Percentiles rank a stretch among this genome's conserved stretches.
Evolutionary conservation across 2,113 vertebrate genomes (phyloP).

Genomic region (Rhinolophus ferrumequinum): DNA sequence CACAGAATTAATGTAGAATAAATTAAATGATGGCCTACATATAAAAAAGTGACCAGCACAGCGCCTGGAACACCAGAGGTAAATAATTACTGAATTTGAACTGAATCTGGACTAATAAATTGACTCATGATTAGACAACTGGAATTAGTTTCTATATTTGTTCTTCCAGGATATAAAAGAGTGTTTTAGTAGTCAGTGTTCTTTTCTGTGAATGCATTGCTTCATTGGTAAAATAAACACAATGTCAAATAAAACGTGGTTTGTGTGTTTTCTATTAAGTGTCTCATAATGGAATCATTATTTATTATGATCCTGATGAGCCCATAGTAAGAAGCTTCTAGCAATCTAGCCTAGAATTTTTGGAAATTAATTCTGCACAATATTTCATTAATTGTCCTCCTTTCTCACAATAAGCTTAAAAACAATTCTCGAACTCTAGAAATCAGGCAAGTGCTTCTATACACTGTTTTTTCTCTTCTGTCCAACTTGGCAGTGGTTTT

Average conservation of each 20-base stretch:
- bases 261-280: slow-evolving; percentile 44
- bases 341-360: background rate
- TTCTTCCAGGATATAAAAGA: background rate
- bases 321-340: background rate
- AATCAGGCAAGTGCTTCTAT: background rate
- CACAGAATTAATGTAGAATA: background rate
- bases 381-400: background rate
- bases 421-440: background rate
- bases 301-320: slow-evolving; percentile 15
- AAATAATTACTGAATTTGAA: slow-evolving; percentile 4
- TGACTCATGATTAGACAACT: background rate
- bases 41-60: background rate
- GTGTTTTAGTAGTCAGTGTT: background rate
- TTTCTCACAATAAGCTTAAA: background rate
- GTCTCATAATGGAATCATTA: background rate
- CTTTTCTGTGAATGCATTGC: slow-evolving; percentile 34
- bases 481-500: slow-evolving; percentile 56
- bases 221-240: slow-evolving; percentile 66
- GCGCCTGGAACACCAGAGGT: background rate
- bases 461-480: background rate
- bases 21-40: background rate
- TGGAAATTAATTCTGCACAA: background rate
- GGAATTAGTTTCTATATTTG: slow-evolving; percentile 35
- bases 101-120: background rate
- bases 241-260: slow-evolving; percentile 27